phyloP scores from a whole-genome alignment of 1,140 invertebrate genomes.

The Pararge aegeria region DNA sequence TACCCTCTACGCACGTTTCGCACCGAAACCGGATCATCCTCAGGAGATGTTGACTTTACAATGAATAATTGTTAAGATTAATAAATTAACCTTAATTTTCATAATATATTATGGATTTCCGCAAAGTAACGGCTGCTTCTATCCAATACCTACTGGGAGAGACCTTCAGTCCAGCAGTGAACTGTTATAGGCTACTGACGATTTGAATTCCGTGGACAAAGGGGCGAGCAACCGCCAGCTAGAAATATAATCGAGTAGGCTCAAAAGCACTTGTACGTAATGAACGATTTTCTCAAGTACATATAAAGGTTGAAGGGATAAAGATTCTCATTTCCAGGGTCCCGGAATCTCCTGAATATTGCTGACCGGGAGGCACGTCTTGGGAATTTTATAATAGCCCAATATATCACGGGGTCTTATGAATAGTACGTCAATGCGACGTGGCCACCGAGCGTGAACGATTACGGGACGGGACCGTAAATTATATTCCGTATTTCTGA shows the following conservation, averaged over 20 bases:
- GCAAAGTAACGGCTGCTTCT: too few species aligned
- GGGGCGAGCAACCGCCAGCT: too few species aligned
- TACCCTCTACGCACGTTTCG: too few species aligned
- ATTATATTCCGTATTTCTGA: slow-evolving; percentile 9
- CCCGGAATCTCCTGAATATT: background rate
- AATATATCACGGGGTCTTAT: slow-evolving; percentile 19
- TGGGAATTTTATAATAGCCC: slow-evolving; percentile 22
- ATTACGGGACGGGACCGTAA: slow-evolving; percentile 13
- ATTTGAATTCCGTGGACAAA: too few species aligned
- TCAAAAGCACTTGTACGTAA: slow-evolving; percentile 1
- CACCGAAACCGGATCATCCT: too few species aligned
- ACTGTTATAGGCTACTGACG: too few species aligned
- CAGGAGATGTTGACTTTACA: too few species aligned
- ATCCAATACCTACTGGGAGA: too few species aligned
- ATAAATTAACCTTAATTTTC: too few species aligned
- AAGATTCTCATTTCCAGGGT: background rate
- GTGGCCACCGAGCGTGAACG: slow-evolving; percentile 15
- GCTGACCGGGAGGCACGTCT: slow-evolving; percentile 17
- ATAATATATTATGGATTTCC: too few species aligned
- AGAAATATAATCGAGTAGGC: background rate
- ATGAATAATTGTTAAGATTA: too few species aligned
- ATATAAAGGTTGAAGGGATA: slow-evolving; percentile 2
- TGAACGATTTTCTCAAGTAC: background rate
- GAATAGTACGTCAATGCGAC: slow-evolving; percentile 14
- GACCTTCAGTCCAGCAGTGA: too few species aligned